Evolutionary conservation across 2,113 vertebrate species (phyloP).

Genomic region (Mastomys natalensis): DNA sequence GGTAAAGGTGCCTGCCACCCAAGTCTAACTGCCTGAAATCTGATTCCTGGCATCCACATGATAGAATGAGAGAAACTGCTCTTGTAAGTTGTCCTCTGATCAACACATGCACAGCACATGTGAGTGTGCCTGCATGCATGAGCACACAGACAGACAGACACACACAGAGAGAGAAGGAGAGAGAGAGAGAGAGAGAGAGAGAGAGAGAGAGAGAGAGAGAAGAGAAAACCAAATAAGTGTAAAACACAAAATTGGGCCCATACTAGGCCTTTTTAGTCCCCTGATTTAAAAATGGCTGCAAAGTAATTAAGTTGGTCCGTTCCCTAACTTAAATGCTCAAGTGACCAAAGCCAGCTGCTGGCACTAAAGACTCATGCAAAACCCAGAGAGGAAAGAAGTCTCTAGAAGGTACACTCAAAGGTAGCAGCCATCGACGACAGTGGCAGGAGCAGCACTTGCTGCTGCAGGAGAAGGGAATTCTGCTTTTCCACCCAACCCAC

Average conservation of each 20-base stretch:
- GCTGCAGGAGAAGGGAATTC: neutral
- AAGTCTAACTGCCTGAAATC: neutral
- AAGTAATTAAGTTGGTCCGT: conserved; percentile 32
- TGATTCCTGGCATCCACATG: neutral
- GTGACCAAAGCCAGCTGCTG: neutral
- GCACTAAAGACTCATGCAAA: neutral
- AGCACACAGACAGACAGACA: neutral
- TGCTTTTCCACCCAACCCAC: neutral
- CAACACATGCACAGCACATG: neutral
- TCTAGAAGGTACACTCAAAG: neutral
- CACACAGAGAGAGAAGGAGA: too few relatives aligned
- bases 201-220: too few relatives aligned
- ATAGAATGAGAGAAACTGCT: neutral
- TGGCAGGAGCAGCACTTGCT: fast-evolving
- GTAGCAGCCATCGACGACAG: neutral
- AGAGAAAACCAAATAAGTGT: neutral
- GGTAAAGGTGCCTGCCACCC: neutral
- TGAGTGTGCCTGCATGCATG: fast-evolving
- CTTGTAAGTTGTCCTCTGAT: neutral
- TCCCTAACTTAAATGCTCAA: conserved; percentile 58
- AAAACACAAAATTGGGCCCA: neutral
- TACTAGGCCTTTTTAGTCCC: neutral
- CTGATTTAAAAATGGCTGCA: conserved; percentile 39
- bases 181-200: too few relatives aligned
- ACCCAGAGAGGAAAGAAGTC: neutral